Evolutionary conservation across 2,888 invertebrate species (phyloP), one percentile per base, ranked within the genome.

Genomic region (Drosophila phalerata): DNA sequence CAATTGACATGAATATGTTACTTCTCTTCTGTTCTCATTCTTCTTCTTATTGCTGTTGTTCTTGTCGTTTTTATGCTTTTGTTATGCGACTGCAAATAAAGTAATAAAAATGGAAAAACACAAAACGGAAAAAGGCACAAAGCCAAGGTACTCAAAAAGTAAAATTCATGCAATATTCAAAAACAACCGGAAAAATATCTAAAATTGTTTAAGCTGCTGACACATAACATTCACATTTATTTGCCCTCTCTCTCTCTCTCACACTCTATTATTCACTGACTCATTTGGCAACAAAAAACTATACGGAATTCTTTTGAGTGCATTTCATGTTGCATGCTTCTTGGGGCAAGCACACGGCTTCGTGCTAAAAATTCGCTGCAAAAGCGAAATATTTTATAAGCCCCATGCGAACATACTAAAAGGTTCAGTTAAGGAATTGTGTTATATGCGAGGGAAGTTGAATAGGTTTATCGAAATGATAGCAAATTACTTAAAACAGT

Each of bases 1-100:
- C 87, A 89, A 86, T 87, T 90, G 88, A 89, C 89, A 89, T 89
- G 89, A 82, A 90, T 85, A 81, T 83, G 83, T 66, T 48, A 28
- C 38, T 28, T 40, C 42, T 30, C 22, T 48, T 45, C 32, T 43
- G n/a, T 32, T 9, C 17, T 60, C 34, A n/a, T 64, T 55, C 43
- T 9, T 51, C 17, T 30, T 56, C 19, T 55, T 63, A 28, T 28
- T 28, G 2, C 4, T 65, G 37, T 42, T 62, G 60, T 65, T 69
- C 49, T 45, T 43, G 58, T 62, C 58, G 52, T 77, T 85, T 85
- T 87, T 82, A 88, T 80, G 85, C 82, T 60, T 77, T 86, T 88
- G 88, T 86, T 85, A 79, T 85, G 84, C 70, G 70, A 69, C 74
- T 81, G 74, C 81, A 88, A 85, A 85, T 85, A 88, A 86, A 81